A percentile compares a stretch with the other conserved stretches of the same genome.
phyloP scores from a whole-genome alignment of 2,113 vertebrate species.

The Tetrax tetrax region DNA sequence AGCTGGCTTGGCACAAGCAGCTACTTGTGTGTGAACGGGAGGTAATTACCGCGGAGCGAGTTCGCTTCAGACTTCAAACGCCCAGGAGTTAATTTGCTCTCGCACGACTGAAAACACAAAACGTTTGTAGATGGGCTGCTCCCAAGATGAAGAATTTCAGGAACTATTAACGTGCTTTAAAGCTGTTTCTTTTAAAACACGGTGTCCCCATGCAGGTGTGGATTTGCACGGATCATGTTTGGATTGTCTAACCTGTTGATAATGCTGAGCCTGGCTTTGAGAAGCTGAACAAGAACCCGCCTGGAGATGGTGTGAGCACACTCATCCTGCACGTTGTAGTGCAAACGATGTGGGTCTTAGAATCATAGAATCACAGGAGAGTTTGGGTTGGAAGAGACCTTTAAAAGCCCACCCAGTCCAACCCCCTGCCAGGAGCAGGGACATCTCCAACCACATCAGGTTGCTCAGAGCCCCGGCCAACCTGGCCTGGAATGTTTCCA shows the following conservation, averaged over 20 bases:
- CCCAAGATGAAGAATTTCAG: not conserved
- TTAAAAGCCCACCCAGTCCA: too few relatives aligned
- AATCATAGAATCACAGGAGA: too few relatives aligned
- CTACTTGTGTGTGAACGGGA: not conserved
- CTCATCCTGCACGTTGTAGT: not conserved
- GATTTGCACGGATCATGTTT: not conserved
- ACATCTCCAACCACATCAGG: too few relatives aligned
- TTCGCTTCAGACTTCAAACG: conserved; percentile 49
- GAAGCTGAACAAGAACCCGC: not conserved
- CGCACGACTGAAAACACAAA: not conserved
- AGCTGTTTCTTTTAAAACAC: not conserved
- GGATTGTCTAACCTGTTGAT: not conserved
- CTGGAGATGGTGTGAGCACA: rapidly evolving
- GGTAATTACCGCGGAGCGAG: not conserved
- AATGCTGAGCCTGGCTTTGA: not conserved
- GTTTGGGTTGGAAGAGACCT: too few relatives aligned
- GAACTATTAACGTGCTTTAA: not conserved
- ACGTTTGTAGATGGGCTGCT: not conserved
- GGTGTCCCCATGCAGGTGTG: not conserved
- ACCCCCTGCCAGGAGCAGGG: too few relatives aligned
- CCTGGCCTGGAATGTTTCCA: too few relatives aligned
- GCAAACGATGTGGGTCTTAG: not conserved
- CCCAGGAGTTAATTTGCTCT: conserved; percentile 7
- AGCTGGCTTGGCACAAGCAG: conserved; percentile 16
- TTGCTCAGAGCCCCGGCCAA: too few relatives aligned